Evolutionary conservation across 2,113 vertebrate genomes (phyloP), one percentile per base, ranked within the genome.

Genomic region (Thalassarche chlororhynchos): DNA sequence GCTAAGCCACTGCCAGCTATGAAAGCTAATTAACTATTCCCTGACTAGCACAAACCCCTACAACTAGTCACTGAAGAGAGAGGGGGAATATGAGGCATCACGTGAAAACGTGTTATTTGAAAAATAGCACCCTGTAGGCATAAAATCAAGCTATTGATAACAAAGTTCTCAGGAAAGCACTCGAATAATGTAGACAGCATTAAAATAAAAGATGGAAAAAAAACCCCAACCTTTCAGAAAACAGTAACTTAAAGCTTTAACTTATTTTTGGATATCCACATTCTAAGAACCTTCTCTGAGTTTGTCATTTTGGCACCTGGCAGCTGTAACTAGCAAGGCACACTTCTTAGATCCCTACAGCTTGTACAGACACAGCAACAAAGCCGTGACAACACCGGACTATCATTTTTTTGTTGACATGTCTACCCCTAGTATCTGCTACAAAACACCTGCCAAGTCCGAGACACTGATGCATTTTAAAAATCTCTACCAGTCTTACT

Each of bases 21-120:
- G 87, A 84, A 38, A 68, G 64, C 47, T 87, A 84, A 96, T 92
- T 90, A 95, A 70, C 60, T 38, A 61, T 80, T 92, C 47, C 86
- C 58, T 49, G 58, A 80, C 79, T 83, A 80, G 40, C 71, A 86
- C 40, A 76, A 90, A 57, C 49, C 62, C 86, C 76, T 58, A 52
- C 31, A 64, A 81, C 77, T 28, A 75, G 60, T n/a, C 84, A 82
- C 38, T 36, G 60, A 70, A 74, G 46, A 0, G 17, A 70, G 20
- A 55, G 26, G 54, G 38, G 62, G 10, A 95, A n/a, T 21, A 47
- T 2, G 6, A 60, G 40, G 23, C 61, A 70, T 19, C 28, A 17
- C 31, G 21, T 1, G 9, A 91, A 88, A 86, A 57, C 24, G 31
- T 69, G 26, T 36, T 69, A 14, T 76, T 62, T 46, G n/a, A 90